Conservation (phyloP, 1,140 invertebrate species). For the Zaprionus ghesquierei region DNA sequence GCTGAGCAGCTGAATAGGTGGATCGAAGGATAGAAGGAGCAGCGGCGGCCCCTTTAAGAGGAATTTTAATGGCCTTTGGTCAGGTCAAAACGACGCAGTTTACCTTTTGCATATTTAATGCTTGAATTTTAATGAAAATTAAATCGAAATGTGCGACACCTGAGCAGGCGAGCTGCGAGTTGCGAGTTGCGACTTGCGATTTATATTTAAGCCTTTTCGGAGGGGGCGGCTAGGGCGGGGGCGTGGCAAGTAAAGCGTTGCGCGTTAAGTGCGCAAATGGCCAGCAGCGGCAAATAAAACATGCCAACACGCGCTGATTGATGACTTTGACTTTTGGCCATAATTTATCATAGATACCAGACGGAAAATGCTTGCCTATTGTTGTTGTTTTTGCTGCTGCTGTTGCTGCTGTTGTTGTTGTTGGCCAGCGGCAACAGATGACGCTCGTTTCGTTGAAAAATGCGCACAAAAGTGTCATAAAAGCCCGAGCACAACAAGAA, state of each 20-base stretch:
- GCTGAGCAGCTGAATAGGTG: too few species aligned
- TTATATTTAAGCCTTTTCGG: constrained; percentile 70
- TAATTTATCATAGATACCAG: constrained; percentile 78
- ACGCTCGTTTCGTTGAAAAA: constrained; percentile 74
- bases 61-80: constrained; percentile 75
- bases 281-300: constrained; percentile 72
- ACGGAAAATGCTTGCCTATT: constrained; percentile 23
- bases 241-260: not conserved
- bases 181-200: constrained; percentile 59
- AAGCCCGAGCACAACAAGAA: constrained; percentile 36
- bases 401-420: constrained; percentile 45
- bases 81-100: constrained; percentile 50
- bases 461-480: constrained; percentile 74
- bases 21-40: constrained; percentile 14
- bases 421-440: constrained; percentile 69
- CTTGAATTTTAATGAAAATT: constrained; percentile 80
- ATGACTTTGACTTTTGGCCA: constrained; percentile 79
- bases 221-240: not conserved
- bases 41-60: constrained; percentile 60
- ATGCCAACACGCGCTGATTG: constrained; percentile 72
- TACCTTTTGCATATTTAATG: constrained; percentile 79
- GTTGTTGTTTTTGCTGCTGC: constrained; percentile 23
- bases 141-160: constrained; percentile 80
- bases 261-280: constrained; percentile 56
- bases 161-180: constrained; percentile 50